Evolutionary conservation across 1,140 invertebrate genomes (phyloP), one percentile per base, ranked within the genome.

Genomic region (Scaptomyza pallida): DNA sequence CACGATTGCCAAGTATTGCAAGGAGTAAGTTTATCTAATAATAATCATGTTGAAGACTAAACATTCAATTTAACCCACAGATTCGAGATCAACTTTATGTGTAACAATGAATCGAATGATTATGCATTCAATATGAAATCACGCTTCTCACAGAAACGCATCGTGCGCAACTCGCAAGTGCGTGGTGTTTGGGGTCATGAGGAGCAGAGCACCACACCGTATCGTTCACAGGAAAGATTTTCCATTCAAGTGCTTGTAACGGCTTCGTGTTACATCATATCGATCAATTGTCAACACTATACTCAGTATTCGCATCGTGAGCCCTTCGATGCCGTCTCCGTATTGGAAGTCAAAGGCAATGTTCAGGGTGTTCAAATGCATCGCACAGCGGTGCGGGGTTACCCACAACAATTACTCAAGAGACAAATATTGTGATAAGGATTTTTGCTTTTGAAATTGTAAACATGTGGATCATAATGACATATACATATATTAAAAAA

Each of bases 161-260:
- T 55, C 15, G 1, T 55, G 12, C 21, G 37, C n/a, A 43, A 41
- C 15, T 26, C 19, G n/a, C 23, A 12, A 16, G 9, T 26, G 9
- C 8, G 4, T 1, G 23, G 16, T 5, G 13, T 12, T 40, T 55
- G 52, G 52, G 2, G 13, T 13, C 19, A 15, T 1, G 21, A 41
- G 3, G 52, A 43, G 5, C 12, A n/a, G 13, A 26, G 13, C 10
- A 16, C 52, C 10, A n/a, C 21, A 10, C 37, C 21, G 5, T 23
- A 9, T 15, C 37, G 13, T 9, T 21, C 19, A n/a, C 37, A 37
- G 0, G 37, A 55, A 6, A 10, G 17, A 17, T 55, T 55, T 16
- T 13, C 52, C 13, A 13, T 55, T 12, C 52, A 55, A 40, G 19
- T 55, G 10, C 52, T 55, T 4, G 37, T 55, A 4, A 55, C 52